phyloP scores from a whole-genome alignment of 2,888 invertebrate species.

The Lapara coniferarum region DNA sequence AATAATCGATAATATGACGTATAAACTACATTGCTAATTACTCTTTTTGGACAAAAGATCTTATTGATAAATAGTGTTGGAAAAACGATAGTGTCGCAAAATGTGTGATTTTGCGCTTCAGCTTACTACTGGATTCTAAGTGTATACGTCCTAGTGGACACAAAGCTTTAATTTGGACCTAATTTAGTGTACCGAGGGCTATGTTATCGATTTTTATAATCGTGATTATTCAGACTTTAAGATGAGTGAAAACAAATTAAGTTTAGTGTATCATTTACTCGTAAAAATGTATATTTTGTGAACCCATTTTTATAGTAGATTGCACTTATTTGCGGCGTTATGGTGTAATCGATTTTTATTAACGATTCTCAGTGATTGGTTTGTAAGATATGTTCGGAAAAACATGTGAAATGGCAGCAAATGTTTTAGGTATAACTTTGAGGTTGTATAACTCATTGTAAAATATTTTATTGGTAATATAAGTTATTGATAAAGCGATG shows the following conservation, averaged over 20 bases:
- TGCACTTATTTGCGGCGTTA: neutral
- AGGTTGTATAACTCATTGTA: neutral
- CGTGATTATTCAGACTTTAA: neutral
- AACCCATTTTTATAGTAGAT: neutral
- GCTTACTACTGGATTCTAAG: neutral
- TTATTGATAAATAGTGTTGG: slow-evolving; percentile 12
- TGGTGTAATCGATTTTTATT: slow-evolving; percentile 6
- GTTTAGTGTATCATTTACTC: neutral
- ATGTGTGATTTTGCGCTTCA: neutral
- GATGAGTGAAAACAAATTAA: neutral
- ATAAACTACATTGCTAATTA: neutral
- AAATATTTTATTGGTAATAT: no score
- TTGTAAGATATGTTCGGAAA: neutral
- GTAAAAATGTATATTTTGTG: neutral
- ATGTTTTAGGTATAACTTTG: neutral
- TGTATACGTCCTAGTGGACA: slow-evolving; percentile 11
- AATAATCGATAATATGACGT: neutral
- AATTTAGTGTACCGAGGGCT: slow-evolving; percentile 13
- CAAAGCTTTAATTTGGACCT: slow-evolving; percentile 17
- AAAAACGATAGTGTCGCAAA: neutral
- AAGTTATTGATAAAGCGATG: neutral
- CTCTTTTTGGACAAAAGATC: slow-evolving; percentile 9
- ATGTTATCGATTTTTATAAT: slow-evolving; percentile 10
- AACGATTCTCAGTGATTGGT: slow-evolving; percentile 19
- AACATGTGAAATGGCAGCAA: slow-evolving; percentile 1